Base-by-base conservation (phyloP, 2,888 invertebrate genomes). In the Cylloceria caligata region DNA sequence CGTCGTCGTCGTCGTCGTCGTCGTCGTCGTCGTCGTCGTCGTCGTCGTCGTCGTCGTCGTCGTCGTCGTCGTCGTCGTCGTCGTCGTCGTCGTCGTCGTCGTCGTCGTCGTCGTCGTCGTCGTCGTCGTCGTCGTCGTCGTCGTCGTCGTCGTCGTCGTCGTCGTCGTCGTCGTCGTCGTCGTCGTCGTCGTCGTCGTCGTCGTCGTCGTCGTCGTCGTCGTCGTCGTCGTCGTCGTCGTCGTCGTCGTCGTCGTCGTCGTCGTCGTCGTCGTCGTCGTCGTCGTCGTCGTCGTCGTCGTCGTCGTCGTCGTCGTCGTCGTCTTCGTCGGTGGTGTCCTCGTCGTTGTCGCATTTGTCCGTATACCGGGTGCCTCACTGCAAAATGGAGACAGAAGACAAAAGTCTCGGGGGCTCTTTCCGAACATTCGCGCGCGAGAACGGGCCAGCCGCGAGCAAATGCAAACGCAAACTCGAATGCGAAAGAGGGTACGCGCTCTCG, bases 361-460 rank as follows among this genome's bases (percentile, higher is more conserved):
- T 64, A 47, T 34, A 45, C 68, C n/a, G 64, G 55, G 62, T 45
- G 36, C 52, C 21, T 34, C 7, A 36, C 39, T 34, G 76, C 69
- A 47, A 73, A 73, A 81, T 60, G 39, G 42, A 39, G 71, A 64
- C 16, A 45, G 60, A 73, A 80, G 80, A 76, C 75, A 57, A 30
- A 62, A 80, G 80, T 73, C 80, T 74, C 55, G 71, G 42, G 45
- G 65, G 57, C 76, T 47, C 71, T 80, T 52, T 34, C 60, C n/a
- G 67, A 42, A 49, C 60, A 36, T 42, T 60, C 47, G 34, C 73
- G 68, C 60, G 60, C 76, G 39, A 24, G n/a, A 72, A 55, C 68
- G 77, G 49, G 64, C 62, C 68, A 34, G 49, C 68, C 39, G 34
- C 67, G 72, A 77, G 77, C 72, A 73, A 81, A 81, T 68, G 77